These are phyloP conservation scores for Uloborus diversus DNA, from an alignment of 1,140 invertebrate species.

Conservation along the genomic window DNA sequence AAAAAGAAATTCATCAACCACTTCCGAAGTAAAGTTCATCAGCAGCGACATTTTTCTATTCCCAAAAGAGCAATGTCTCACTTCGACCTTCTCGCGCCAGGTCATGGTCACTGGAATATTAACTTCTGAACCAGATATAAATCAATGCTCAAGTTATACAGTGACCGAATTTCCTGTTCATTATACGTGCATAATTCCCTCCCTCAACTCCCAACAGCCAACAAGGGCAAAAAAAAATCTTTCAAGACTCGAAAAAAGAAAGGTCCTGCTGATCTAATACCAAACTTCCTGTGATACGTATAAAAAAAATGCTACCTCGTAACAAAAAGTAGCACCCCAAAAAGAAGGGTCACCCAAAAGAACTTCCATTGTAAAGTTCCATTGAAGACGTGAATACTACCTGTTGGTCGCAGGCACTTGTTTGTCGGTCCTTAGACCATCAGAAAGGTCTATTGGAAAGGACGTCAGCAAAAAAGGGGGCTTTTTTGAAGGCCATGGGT, in stretches of 20 bases:
- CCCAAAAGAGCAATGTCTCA: too few species aligned
- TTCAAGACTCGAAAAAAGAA: neutral
- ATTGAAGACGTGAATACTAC: slow-evolving; percentile 24
- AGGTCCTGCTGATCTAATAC: neutral
- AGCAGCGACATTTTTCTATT: too few species aligned
- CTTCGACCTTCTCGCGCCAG: too few species aligned
- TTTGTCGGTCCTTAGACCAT: slow-evolving; percentile 18
- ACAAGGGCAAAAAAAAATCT: neutral
- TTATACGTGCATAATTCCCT: slow-evolving; percentile 15
- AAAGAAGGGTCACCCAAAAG: slow-evolving; percentile 36
- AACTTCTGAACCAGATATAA: neutral
- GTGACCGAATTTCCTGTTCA: slow-evolving; percentile 54
- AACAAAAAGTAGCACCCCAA: neutral
- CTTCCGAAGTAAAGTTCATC: too few species aligned
- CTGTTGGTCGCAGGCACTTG: slow-evolving; percentile 39
- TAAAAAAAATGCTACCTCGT: neutral
- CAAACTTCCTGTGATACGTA: neutral
- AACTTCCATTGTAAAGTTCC: slow-evolving; percentile 18
- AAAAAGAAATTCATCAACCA: too few species aligned
- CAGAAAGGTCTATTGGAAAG: neutral
- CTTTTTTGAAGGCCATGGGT: neutral
- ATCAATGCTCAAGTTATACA: slow-evolving; percentile 34
- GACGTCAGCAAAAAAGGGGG: neutral
- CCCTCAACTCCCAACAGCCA: too few species aligned
- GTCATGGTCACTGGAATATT: too few species aligned